Evolutionary conservation across 2,113 vertebrate species (phyloP).

Genomic region (Ameiurus melas): DNA sequence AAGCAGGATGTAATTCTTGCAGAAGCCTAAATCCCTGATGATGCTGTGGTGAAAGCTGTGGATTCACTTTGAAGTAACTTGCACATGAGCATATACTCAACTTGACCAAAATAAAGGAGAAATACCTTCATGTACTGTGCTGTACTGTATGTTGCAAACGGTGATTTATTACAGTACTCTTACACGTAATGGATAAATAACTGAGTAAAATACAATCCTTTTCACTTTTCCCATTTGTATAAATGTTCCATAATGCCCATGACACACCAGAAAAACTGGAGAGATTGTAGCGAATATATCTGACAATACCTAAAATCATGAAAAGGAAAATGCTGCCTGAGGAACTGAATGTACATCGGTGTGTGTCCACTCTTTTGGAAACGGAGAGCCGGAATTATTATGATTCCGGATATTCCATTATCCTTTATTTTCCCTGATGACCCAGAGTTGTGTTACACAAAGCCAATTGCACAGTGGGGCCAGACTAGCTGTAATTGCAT

Average conservation of each 20-base stretch:
- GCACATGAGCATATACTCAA: conserved; percentile 32
- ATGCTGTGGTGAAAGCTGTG: conserved; percentile 23
- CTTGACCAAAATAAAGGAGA: conserved; percentile 31
- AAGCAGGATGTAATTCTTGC: conserved; percentile 29
- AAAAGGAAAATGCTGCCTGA: conserved; percentile 17
- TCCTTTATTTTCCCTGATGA: conserved; percentile 14
- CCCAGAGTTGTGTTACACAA: conserved; percentile 30
- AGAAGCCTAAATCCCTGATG: conserved; percentile 32
- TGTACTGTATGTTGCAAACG: conserved; percentile 34
- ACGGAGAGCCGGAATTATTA: background rate
- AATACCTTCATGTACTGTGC: conserved; percentile 8
- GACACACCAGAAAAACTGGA: background rate
- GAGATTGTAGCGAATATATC: conserved; percentile 56
- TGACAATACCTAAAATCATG: conserved; percentile 40
- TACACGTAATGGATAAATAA: conserved; percentile 27
- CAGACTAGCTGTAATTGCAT: conserved; percentile 11
- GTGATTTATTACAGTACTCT: conserved; percentile 23
- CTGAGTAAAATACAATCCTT: conserved; percentile 29
- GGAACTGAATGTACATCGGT: background rate
- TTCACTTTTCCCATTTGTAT: background rate
- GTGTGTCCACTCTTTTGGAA: background rate
- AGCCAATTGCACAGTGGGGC: background rate
- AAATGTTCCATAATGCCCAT: background rate
- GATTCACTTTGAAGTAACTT: conserved; percentile 33
- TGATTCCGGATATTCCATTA: background rate